Evolutionary conservation across 2,113 vertebrate species (phyloP).

Genomic region (Cochlearius cochlearius): DNA sequence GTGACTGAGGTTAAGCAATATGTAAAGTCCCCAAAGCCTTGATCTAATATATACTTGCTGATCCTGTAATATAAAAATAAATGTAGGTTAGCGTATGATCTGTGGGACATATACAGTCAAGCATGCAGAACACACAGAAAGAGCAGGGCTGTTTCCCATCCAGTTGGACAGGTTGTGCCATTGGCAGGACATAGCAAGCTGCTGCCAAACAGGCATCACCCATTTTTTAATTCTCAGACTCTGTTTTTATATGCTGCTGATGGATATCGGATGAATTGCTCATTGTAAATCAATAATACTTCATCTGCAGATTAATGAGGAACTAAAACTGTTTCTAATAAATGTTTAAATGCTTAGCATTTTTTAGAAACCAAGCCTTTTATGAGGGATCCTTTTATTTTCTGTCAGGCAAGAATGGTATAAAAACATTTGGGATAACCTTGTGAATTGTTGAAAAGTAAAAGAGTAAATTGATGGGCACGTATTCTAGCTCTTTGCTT

Average conservation of each 20-base stretch:
- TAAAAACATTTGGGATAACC: conserved; percentile 60
- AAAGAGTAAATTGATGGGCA: neutral
- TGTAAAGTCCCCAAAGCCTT: conserved; percentile 53
- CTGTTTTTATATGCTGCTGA: conserved; percentile 59
- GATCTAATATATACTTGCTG: conserved; percentile 39
- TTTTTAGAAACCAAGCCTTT: conserved; percentile 69
- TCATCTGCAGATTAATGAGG: conserved; percentile 65
- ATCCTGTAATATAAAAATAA: conserved; percentile 55
- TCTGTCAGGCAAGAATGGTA: conserved; percentile 15
- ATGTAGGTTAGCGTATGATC: conserved; percentile 17
- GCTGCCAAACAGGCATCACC: conserved; percentile 71
- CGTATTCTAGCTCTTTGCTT: conserved; percentile 27
- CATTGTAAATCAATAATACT: conserved; percentile 71
- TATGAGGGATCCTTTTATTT: conserved; percentile 39
- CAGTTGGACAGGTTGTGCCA: conserved; percentile 52
- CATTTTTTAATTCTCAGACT: conserved; percentile 56
- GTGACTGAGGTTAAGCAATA: conserved; percentile 47
- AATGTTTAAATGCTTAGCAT: conserved; percentile 70
- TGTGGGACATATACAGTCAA: conserved; percentile 2
- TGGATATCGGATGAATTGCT: conserved; percentile 60
- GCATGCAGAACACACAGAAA: conserved; percentile 54
- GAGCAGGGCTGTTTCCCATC: conserved; percentile 55
- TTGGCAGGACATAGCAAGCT: conserved; percentile 58
- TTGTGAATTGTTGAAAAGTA: conserved; percentile 43
- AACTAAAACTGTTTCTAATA: conserved; percentile 73